Evolutionary conservation across 2,888 invertebrate species (phyloP).

Genomic region (Smittia aterrima): DNA sequence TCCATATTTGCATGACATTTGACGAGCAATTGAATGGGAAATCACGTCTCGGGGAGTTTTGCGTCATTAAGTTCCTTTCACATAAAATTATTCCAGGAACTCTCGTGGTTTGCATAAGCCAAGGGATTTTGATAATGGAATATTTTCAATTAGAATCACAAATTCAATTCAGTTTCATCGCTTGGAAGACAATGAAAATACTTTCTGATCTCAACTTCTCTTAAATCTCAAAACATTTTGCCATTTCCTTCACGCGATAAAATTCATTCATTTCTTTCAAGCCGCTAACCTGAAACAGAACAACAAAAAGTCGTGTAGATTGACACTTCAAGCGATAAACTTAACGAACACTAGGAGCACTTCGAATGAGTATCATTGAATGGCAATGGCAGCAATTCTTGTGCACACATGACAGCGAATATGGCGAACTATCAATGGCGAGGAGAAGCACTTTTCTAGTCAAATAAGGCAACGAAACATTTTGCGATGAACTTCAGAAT

Average conservation of each 20-base stretch:
- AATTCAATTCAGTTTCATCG: neutral
- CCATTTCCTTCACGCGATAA: too few species aligned
- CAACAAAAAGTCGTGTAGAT: too few species aligned
- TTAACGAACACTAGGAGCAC: too few species aligned
- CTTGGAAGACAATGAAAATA: neutral
- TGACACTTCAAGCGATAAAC: too few species aligned
- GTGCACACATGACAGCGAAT: too few species aligned
- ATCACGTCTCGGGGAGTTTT: neutral
- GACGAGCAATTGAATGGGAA: neutral
- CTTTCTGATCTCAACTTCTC: neutral
- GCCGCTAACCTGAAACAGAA: too few species aligned
- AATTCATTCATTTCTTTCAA: too few species aligned
- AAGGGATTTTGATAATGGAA: neutral
- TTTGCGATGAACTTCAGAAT: neutral
- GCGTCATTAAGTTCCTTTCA: neutral
- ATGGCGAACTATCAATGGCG: too few species aligned
- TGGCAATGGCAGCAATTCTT: too few species aligned
- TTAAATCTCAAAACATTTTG: too few species aligned
- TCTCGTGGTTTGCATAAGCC: neutral
- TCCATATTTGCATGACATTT: conserved; percentile 3
- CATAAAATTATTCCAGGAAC: neutral
- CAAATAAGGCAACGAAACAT: neutral
- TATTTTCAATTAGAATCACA: neutral
- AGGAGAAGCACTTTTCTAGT: neutral
- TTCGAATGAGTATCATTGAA: too few species aligned